Base-by-base conservation (phyloP, 1,140 invertebrate genomes). In the Adoxophyes honmai region DNA sequence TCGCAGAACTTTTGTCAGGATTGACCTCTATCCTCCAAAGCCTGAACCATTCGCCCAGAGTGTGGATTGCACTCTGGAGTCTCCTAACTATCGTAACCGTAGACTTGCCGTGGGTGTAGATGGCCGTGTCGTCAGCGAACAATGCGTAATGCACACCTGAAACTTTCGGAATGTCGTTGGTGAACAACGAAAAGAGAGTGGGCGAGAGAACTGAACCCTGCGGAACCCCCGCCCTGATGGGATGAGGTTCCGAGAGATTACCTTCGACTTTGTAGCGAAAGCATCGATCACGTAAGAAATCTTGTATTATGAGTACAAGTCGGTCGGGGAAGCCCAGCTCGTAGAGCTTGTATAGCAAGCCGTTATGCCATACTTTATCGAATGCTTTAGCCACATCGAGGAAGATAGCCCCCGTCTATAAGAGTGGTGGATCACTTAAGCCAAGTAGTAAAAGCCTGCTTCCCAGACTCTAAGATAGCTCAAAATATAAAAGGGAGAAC, bases 1-100 rank as follows among this genome's bases (percentile, higher is more conserved):
- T 11, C 3, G 56, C 56, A 0, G 7, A 37, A 1, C 44, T 69
- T 62, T 78, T 78, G 1, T 53, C 44, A 21, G 64, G 18, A 38
- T 78, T 78, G 4, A 75, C 51, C 60, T 62, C 59, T 8, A 75
- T 67, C 14, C 53, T 54, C 71, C 73, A 75, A 51, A 64, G 70
- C 0, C 51, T 52, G 10, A 70, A 56, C 59, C 67, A 72, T 7
- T 48, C 18, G 14, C 55, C 53, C 0, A 70, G 11, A 11, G 51
- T 18, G 16, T 54, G 36, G 8, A 62, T 53, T 9, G 67, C 61
- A 11, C 55, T 55, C 62, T 73, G 58, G 14, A 73, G 36, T 11
- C 36, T 55, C 33, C 38, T 39, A 8, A 58, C 13, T 10, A 62
- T 51, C n/a, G 7, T 13, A 10, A 14, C 15, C 7, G 36, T n/a